These are phyloP conservation scores for Zosterops hypoxanthus DNA, from an alignment of 2,113 vertebrate genomes.

Conservation along the genomic window DNA sequence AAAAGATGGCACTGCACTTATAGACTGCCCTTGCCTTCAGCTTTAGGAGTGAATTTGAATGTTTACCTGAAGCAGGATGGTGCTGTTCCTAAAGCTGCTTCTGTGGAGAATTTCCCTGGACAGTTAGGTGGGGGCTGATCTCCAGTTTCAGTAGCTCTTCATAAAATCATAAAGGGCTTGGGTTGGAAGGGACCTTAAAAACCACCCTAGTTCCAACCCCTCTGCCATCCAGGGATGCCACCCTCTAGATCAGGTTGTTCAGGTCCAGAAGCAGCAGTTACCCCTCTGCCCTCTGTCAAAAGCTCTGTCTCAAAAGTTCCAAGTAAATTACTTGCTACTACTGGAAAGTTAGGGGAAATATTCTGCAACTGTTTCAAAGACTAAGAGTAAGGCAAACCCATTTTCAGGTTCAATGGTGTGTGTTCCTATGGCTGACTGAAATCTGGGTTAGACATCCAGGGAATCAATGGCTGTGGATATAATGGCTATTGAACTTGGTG, in stretches of 20 bases:
- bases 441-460: slow-evolving; percentile 38
- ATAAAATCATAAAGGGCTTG: not conserved
- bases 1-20: not conserved
- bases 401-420: not conserved
- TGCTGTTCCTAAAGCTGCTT: not conserved
- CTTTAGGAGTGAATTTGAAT: not conserved
- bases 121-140: not conserved
- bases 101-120: not conserved
- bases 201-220: not conserved
- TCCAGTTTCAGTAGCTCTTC: not conserved
- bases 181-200: not conserved
- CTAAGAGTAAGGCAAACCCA: not conserved
- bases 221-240: not conserved
- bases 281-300: not conserved
- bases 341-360: not conserved
- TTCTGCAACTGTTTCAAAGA: not conserved
- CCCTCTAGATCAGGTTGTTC: not conserved
- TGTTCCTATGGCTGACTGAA: not conserved
- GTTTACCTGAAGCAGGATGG: not conserved
- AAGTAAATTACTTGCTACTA: not conserved
- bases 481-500: slow-evolving; percentile 33
- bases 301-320: not conserved
- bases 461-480: slow-evolving; percentile 29
- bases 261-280: not conserved
- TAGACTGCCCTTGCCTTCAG: not conserved